phyloP scores from a whole-genome alignment of 53 echinoderm and acorn worm genomes.

The Echinometra lucunter region DNA sequence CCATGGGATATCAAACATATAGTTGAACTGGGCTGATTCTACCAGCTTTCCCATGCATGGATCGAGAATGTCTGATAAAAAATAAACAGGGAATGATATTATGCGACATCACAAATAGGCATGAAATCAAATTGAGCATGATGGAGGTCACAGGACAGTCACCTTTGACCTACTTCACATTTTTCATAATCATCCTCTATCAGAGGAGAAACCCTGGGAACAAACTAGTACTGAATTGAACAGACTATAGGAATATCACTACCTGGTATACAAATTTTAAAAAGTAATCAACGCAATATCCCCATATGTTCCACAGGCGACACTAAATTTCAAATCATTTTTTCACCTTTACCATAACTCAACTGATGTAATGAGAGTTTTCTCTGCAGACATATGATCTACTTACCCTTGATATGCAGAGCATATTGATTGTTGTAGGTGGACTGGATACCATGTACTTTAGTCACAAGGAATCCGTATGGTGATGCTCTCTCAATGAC shows the following conservation, averaged over 20 bases:
- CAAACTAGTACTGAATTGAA: background rate
- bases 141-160: no score
- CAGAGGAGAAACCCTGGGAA: background rate
- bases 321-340: no score
- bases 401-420: constrained; percentile 90
- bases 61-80: constrained; percentile 87
- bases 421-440: constrained; percentile 83
- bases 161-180: background rate
- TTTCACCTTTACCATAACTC: background rate
- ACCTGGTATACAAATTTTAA: no score
- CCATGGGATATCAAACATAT: constrained; percentile 98
- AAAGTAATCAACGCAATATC: no score
- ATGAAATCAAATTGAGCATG: background rate
- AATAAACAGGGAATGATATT: background rate
- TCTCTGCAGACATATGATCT: background rate
- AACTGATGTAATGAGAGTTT: background rate
- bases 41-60: constrained; percentile 92
- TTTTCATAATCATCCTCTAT: background rate
- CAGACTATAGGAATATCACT: background rate
- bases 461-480: constrained; percentile 85
- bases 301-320: no score
- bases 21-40: constrained; percentile 92
- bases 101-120: background rate
- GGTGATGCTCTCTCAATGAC: constrained; percentile 78
- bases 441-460: constrained; percentile 84